Evolutionary conservation across 1,140 invertebrate species (phyloP), one percentile per base, ranked within the genome.

Genomic region (Phenacoccus solenopsis): DNA sequence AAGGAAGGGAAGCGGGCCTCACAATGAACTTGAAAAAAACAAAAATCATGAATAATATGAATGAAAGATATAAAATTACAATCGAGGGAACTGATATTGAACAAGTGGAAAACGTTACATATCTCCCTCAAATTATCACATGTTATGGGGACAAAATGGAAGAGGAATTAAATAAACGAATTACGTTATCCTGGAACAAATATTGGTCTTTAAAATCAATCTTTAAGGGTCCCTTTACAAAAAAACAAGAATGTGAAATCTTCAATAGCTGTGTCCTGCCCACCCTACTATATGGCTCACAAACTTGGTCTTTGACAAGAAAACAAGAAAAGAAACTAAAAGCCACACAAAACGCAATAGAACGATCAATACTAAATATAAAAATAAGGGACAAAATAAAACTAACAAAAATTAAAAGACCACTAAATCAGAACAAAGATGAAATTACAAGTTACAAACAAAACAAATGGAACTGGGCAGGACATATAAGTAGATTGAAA

Each of bases 381-480:
- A 67, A 27, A 20, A 70, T 24, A 35, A n/a, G 28, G 49, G 70
- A 72, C 12, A 71, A 28, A 57, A 68, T 57, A 1, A 71, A 21
- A 38, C 71, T 59, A 22, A 24, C 12, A 56, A n/a, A 21, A 2
- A 59, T 72, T 10, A 70, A 28, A 10, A 67, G 35, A 1, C 56
- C 13, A 35, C 25, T 22, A 30, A 38, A 67, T 22, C 10, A 7
- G 1, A 69, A 49, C 16, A 10, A 12, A 27, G 61, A 70, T 22
- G 24, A 59, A 69, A 22, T 28, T n/a, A n/a, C 28, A 21, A 71
- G 2, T 20, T 21, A 21, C 25, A 20, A 28, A 28, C 25, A 22
- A n/a, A 30, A n/a, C 20, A 72, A 72, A 68, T 72, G 72, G 72
- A 61, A 71, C 22, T 73, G 72, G 72, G 72, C 70, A 20, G 72